Conservation (phyloP, 1,140 invertebrate genomes). For the Cardiocondyla obscurior region DNA sequence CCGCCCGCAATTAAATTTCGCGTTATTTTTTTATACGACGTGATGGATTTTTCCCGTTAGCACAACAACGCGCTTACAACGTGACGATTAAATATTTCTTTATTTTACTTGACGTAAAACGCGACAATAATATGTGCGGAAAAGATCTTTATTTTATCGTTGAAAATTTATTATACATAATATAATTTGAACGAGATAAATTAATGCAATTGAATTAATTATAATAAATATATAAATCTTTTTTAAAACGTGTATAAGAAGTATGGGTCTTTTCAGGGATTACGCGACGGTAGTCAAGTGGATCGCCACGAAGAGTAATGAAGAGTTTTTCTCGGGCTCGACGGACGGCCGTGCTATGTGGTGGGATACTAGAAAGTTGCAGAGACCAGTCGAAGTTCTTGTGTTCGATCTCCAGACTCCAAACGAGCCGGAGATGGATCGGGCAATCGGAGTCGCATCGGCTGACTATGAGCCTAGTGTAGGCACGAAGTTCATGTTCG, state of each 20-base stretch:
- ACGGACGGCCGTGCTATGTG: slow-evolving; percentile 90
- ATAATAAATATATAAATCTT: not conserved
- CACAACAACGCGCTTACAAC: not conserved
- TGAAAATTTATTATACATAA: not conserved
- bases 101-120: not conserved
- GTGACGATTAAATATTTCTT: not conserved
- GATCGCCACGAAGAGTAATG: slow-evolving; percentile 92
- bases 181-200: too few relatives aligned
- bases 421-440: slow-evolving; percentile 85
- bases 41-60: slow-evolving; percentile 3
- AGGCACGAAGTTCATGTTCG: slow-evolving; percentile 87
- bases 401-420: slow-evolving; percentile 91
- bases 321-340: slow-evolving; percentile 94
- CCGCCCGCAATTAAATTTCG: slow-evolving; percentile 13
- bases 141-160: not conserved
- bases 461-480: slow-evolving; percentile 95
- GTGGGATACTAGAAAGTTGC: slow-evolving; percentile 95
- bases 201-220: not conserved
- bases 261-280: slow-evolving; percentile 82
- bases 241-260: not conserved
- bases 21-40: slow-evolving; percentile 8
- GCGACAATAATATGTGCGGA: not conserved
- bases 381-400: slow-evolving; percentile 91
- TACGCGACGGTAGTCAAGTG: slow-evolving; percentile 90
- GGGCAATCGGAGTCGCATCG: slow-evolving; percentile 90